Conservation (phyloP, 2,797 vertebrate genomes). For the Chiroxiphia lanceolata region DNA sequence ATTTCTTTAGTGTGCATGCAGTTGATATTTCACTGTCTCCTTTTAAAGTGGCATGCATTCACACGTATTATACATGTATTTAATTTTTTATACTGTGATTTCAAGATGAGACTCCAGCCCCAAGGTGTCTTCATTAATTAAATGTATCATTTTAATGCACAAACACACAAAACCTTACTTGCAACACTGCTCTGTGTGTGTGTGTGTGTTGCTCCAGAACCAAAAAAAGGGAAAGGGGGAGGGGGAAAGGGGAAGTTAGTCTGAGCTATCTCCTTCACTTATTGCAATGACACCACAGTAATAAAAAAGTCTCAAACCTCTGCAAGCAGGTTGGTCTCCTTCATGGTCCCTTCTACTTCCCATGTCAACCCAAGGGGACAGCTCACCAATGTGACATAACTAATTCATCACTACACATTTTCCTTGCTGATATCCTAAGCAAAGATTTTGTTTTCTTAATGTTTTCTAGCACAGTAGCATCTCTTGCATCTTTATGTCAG, state of each 20-base stretch:
- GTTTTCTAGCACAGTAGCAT: background rate
- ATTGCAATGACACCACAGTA: background rate
- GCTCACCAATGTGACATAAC: background rate
- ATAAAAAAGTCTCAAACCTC: background rate
- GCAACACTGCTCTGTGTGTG: background rate
- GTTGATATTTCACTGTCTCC: background rate
- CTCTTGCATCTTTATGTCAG: background rate
- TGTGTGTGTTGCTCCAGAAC: background rate
- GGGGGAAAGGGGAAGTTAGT: background rate
- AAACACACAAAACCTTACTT: background rate
- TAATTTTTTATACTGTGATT: conserved; percentile 58
- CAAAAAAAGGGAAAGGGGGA: background rate
- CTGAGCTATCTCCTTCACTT: background rate
- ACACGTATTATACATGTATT: background rate
- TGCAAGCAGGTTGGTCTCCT: background rate
- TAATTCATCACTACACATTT: background rate
- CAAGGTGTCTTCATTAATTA: conserved; percentile 55
- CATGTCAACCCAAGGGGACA: background rate
- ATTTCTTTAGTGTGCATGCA: background rate
- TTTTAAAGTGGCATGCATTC: conserved; percentile 3
- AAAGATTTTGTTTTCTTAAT: background rate
- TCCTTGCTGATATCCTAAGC: background rate
- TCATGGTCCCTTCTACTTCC: background rate
- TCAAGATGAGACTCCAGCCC: background rate
- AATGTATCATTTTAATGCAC: conserved; percentile 25